Evolutionary conservation across 2,113 vertebrate genomes (phyloP).

Genomic region (Sceloporus undulatus): DNA sequence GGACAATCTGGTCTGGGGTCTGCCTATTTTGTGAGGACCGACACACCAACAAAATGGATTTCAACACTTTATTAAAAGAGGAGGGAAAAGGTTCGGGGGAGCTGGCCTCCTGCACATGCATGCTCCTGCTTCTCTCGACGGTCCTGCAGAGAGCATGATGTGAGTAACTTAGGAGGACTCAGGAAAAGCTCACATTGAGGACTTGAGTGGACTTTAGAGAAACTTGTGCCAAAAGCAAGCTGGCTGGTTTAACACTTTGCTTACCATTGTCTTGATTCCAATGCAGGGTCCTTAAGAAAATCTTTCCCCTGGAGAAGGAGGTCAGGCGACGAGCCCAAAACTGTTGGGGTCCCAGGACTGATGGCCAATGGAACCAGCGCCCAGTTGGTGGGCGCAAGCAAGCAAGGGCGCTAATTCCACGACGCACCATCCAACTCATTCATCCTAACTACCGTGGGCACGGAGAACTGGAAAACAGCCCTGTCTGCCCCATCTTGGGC

Average conservation of each 20-base stretch:
- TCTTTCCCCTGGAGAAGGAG: not conserved
- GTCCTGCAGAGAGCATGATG: not conserved
- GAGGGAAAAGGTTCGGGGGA: constrained; percentile 5
- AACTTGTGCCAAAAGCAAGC: not conserved
- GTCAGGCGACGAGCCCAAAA: not conserved
- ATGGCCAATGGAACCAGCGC: not conserved
- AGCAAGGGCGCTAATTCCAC: not conserved
- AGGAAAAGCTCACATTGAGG: too few relatives aligned
- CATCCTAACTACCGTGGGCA: constrained; percentile 16
- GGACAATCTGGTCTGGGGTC: too few relatives aligned
- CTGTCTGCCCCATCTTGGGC: constrained; percentile 2
- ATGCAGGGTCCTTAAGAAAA: not conserved
- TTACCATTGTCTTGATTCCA: not conserved
- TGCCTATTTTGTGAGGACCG: too few relatives aligned
- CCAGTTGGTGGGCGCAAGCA: not conserved
- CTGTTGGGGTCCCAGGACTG: not conserved
- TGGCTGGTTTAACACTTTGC: constrained; percentile 15
- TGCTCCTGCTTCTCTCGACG: constrained; percentile 44
- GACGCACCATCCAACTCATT: too few relatives aligned
- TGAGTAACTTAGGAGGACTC: constrained; percentile 30
- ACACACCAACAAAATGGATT: not conserved
- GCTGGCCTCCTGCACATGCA: constrained; percentile 9
- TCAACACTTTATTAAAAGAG: constrained; percentile 64
- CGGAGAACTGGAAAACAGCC: not conserved
- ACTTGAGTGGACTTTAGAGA: not conserved